These are phyloP conservation scores for Philaethria dido DNA, from an alignment of 2,888 invertebrate species.

Conservation along the genomic window DNA sequence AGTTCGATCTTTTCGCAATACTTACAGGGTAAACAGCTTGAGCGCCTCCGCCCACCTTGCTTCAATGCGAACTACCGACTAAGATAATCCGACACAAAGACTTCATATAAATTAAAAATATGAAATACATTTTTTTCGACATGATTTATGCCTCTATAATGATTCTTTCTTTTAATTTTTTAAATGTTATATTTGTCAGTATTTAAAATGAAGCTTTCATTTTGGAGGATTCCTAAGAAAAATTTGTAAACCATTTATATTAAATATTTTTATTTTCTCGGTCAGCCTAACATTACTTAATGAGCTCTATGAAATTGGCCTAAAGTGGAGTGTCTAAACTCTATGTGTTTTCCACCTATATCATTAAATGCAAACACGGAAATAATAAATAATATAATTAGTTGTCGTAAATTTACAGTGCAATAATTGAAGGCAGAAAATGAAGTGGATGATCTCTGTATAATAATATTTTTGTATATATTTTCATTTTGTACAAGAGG, in stretches of 20 bases:
- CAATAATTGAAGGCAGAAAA: too few species aligned
- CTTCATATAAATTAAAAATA: constrained; percentile 22
- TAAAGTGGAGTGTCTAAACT: neutral
- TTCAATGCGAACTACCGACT: constrained; percentile 49
- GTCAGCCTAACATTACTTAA: too few species aligned
- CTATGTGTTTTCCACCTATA: neutral
- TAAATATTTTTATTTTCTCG: neutral
- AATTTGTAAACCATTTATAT: neutral
- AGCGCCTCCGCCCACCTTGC: constrained; percentile 48
- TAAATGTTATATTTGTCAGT: constrained; percentile 1
- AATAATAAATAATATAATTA: too few species aligned
- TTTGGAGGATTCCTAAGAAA: constrained; percentile 1
- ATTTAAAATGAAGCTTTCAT: neutral
- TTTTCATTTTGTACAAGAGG: too few species aligned
- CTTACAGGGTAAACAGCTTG: constrained; percentile 76
- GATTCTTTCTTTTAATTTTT: constrained; percentile 14
- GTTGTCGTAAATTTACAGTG: too few species aligned
- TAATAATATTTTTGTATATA: too few species aligned
- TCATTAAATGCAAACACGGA: too few species aligned
- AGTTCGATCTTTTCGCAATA: constrained; percentile 81
- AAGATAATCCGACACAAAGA: constrained; percentile 28
- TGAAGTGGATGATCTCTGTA: too few species aligned
- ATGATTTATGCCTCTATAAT: constrained; percentile 7
- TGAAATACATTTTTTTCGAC: neutral
- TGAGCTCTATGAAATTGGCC: too few species aligned